Base-by-base conservation (phyloP, 2,888 invertebrate species). In the Coenonympha arcania region DNA sequence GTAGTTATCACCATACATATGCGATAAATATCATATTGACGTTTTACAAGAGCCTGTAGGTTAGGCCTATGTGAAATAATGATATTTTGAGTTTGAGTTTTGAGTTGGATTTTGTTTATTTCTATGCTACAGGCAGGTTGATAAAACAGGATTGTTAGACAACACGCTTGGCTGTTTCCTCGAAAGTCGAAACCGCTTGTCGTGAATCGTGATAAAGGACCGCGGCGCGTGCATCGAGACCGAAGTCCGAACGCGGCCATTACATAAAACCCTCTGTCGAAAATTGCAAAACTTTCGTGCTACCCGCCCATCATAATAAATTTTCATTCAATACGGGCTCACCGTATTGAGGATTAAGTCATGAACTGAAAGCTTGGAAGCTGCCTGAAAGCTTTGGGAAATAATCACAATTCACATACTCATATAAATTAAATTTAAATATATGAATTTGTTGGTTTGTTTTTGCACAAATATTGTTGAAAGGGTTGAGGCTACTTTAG, bases 311-410 rank as follows among this genome's bases (percentile, higher is more conserved):
- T 72, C 70, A 73, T 76, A 73, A 76, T 73, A 74, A 73, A 79
- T 76, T n/a, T n/a, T 78, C 71, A 76, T 76, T 71, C 69, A 66
- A 69, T 65, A 68, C 64, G 59, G 55, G 62, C 64, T 66, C 60
- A 60, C 56, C 55, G 52, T 54, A 52, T 44, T 44, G 47, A 33
- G 54, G 55, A 43, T 24, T 58, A 58, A 59, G 55, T 53, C 53
- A 59, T 44, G 48, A 57, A 57, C 49, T 57, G 2, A 6, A n/a
- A 51, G 63, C 63, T 61, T 18, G 31, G 8, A 40, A n/a, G n/a
- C n/a, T n/a, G n/a, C n/a, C n/a, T n/a, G n/a, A n/a, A n/a, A n/a
- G n/a, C n/a, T n/a, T n/a, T n/a, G n/a, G n/a, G n/a, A n/a, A n/a
- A n/a, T n/a, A n/a, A n/a, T n/a, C n/a, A n/a, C n/a, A n/a, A n/a